Conservation (phyloP, 2,797 vertebrate species). For the Phylloscopus collybita region DNA sequence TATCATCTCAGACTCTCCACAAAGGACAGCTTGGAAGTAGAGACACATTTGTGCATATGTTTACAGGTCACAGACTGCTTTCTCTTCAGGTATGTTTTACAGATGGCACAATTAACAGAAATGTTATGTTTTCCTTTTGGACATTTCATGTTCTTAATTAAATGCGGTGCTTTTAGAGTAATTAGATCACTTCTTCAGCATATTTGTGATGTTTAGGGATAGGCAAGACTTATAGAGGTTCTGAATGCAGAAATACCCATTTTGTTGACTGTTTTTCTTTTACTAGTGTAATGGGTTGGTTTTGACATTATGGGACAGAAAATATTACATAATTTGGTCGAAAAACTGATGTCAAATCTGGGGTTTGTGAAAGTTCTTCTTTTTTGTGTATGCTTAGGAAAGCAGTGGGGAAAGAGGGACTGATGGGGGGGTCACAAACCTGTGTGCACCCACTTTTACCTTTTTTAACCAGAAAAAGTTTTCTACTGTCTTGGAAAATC, state of each 20-base stretch:
- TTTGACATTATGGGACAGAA: neutral
- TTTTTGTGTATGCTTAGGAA: neutral
- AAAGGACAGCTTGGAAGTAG: neutral
- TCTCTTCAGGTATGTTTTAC: neutral
- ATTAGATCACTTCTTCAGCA: neutral
- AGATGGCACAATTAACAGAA: neutral
- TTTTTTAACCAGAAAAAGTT: neutral
- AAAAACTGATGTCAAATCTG: neutral
- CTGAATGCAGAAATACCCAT: neutral
- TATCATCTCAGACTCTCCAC: neutral
- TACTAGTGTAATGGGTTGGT: neutral
- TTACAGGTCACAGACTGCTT: neutral
- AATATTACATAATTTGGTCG: neutral
- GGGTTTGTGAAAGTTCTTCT: neutral
- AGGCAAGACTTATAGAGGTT: neutral
- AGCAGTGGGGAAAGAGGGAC: neutral
- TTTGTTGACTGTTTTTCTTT: neutral
- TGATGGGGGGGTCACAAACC: neutral
- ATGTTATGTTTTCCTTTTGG: neutral
- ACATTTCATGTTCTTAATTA: neutral
- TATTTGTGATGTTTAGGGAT: neutral
- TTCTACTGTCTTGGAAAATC: neutral
- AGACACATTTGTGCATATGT: neutral
- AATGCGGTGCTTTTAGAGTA: neutral
- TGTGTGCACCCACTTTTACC: neutral